Evolutionary conservation across 1,140 invertebrate genomes (phyloP).

Genomic region (Ceratoteleas bidentatus): DNA sequence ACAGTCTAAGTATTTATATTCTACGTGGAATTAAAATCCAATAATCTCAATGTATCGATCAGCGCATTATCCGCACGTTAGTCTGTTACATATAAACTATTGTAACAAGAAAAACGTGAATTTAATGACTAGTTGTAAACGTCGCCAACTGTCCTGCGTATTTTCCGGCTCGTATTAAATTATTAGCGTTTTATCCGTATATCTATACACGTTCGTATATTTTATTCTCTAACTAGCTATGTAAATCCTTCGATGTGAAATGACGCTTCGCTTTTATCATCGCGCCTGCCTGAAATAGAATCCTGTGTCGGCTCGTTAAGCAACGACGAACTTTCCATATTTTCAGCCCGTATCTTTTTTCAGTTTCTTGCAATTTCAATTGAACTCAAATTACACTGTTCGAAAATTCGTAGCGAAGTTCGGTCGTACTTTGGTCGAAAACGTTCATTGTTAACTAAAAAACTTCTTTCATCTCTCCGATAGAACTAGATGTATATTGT

Average conservation of each 20-base stretch:
- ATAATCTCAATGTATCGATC: conserved; percentile 37
- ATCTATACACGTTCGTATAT: conserved; percentile 3
- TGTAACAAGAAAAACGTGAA: conserved; percentile 42
- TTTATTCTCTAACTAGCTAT: conserved; percentile 20
- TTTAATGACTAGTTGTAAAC: conserved; percentile 47
- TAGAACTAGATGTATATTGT: too few relatives aligned
- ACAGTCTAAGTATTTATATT: not conserved
- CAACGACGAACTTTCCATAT: too few relatives aligned
- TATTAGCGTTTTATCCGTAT: conserved; percentile 34
- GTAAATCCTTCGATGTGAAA: conserved; percentile 3
- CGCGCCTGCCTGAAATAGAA: not conserved
- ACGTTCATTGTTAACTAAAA: too few relatives aligned
- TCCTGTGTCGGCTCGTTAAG: not conserved
- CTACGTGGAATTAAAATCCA: conserved; percentile 8
- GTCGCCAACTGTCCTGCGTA: conserved; percentile 28
- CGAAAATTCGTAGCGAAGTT: too few relatives aligned
- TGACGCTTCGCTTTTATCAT: conserved; percentile 5
- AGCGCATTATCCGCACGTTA: conserved; percentile 18
- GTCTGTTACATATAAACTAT: conserved; percentile 22
- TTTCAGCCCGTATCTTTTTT: too few relatives aligned
- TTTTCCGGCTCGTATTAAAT: conserved; percentile 36
- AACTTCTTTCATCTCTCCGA: too few relatives aligned
- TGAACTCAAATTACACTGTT: too few relatives aligned
- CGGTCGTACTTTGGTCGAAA: too few relatives aligned
- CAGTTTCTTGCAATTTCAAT: too few relatives aligned